Evolutionary conservation across 2,113 vertebrate species (phyloP), one percentile per base, ranked within the genome.

Genomic region (Mormyrus iriodes): DNA sequence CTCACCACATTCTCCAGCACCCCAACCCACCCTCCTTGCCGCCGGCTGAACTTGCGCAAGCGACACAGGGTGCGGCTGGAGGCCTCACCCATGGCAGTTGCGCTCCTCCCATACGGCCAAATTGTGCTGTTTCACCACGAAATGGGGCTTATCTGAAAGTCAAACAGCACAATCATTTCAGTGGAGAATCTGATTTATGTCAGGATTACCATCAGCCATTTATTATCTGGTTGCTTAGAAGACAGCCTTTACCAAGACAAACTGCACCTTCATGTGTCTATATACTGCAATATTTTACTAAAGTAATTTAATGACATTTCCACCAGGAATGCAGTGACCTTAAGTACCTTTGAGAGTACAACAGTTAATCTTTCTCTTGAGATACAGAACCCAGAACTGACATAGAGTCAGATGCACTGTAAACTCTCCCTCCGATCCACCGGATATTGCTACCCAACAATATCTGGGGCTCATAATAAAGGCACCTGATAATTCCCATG

Each of bases 281-380:
- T 51, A 52, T n/a, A 86, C 24, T 86, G 85, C 85, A 86, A 86
- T 46, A 51, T 86, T 86, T 86, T 35, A 35, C 85, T 86, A 35
- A 53, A 86, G 51, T 48, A 21, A 39, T 53, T 86, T 51, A 53
- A n/a, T 48, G 13, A 12, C 31, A 86, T 53, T 86, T 19, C 31
- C 82, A 84, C 19, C 5, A n/a, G 44, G 39, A 84, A 42, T 46
- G 39, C 82, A 48, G 42, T 24, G 44, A 44, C 82, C 44, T 48
- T 84, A 46, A 46, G 82, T 84, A 84, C 39, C 73, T 79, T 79
- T 79, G 31, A 79, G 3, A 79, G 31, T 76, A 76, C 35, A 42
- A 79, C 73, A 19, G 73, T 35, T 79, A 79, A 79, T 79, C 5
- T 79, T 35, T 79, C 35, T 79, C 73, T 76, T 76, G 69, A 31